Conservation (phyloP, 2,113 vertebrate species). For the Theropithecus gelada region DNA sequence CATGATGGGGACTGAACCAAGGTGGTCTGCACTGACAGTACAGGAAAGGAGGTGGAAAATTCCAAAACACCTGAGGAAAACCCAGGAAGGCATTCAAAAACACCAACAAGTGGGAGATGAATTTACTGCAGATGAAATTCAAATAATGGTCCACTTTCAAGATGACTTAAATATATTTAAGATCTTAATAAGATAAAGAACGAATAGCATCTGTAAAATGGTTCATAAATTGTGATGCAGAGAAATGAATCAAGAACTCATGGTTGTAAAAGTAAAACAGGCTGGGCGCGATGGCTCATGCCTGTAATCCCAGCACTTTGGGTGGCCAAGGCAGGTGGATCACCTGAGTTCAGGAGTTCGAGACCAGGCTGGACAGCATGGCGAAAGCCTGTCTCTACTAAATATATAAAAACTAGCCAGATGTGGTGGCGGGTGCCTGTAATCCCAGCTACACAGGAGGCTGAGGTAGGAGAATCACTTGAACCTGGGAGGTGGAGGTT, state of each 20-base stretch:
- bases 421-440: no score
- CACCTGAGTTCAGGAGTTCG: no score
- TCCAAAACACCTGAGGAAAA: slow-evolving; percentile 11
- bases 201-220: background rate
- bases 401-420: no score
- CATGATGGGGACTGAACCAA: background rate
- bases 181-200: background rate
- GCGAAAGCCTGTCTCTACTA: no score
- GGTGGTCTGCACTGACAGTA: background rate
- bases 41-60: slow-evolving; percentile 29
- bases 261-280: background rate
- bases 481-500: no score
- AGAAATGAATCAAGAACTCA: background rate
- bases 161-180: slow-evolving; percentile 27
- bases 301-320: no score
- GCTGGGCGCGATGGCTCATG: fast-evolving
- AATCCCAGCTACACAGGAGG: no score
- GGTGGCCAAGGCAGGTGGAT: no score
- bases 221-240: background rate
- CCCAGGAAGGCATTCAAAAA: slow-evolving; percentile 5
- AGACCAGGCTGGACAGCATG: no score
- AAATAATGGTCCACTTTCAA: slow-evolving; percentile 12
- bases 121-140: slow-evolving; percentile 5
- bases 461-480: no score
- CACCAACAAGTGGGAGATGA: slow-evolving; percentile 7